Evolutionary conservation across 2,113 vertebrate species (phyloP).

Genomic region (Crotophaga sulcirostris): DNA sequence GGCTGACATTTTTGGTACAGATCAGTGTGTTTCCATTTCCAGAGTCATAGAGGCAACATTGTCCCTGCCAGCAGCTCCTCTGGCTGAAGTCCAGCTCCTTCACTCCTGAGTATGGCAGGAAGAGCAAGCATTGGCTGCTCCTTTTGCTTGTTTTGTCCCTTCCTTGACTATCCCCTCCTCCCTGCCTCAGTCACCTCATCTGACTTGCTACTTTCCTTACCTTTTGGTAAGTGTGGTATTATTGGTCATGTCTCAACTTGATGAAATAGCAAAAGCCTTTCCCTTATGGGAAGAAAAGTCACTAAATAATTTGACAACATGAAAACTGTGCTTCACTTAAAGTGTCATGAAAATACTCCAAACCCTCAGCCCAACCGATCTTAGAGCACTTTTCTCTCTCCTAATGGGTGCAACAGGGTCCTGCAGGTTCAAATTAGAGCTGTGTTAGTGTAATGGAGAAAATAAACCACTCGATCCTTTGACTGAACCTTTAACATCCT

Average conservation of each 20-base stretch:
- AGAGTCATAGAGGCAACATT: background rate
- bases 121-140: background rate
- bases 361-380: background rate
- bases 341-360: background rate
- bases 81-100: background rate
- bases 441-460: background rate
- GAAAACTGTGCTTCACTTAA: background rate
- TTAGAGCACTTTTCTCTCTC: background rate
- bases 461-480: background rate
- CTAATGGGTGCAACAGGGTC: background rate
- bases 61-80: background rate
- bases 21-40: background rate
- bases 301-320: background rate
- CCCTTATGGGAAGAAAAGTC: background rate
- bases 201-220: background rate
- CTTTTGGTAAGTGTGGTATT: background rate
- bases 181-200: background rate
- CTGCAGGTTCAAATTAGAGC: background rate
- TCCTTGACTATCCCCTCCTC: background rate
- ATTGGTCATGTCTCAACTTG: background rate
- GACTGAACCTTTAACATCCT: background rate
- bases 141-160: background rate
- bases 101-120: fast-evolving
- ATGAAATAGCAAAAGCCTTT: background rate
- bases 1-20: background rate